These are phyloP conservation scores for Hypercompe scribonia DNA, from an alignment of 2,888 invertebrate species.

Conservation along the genomic window DNA sequence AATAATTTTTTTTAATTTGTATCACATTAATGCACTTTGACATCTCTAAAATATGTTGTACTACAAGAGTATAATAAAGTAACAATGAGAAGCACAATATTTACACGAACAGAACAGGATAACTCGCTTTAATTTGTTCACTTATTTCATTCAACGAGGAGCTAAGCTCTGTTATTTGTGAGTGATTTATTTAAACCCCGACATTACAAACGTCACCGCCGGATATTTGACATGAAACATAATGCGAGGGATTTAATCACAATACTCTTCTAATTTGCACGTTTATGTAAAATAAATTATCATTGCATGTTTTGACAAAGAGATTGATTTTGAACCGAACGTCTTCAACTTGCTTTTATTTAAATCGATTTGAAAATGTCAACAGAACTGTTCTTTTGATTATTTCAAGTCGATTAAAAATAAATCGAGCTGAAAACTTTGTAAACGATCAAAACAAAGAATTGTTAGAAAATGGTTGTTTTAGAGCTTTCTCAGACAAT, in stretches of 20 bases:
- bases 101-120: slow-evolving; percentile 35
- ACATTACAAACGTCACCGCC: slow-evolving; percentile 45
- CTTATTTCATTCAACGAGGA: slow-evolving; percentile 50
- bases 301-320: neutral
- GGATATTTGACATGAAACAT: slow-evolving; percentile 47
- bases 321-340: neutral
- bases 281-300: neutral
- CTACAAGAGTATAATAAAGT: neutral
- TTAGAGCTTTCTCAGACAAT: slow-evolving; percentile 37
- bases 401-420: slow-evolving; percentile 2
- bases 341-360: neutral
- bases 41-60: neutral
- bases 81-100: slow-evolving; percentile 3
- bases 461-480: slow-evolving; percentile 18
- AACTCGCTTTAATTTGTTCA: slow-evolving; percentile 57
- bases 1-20: neutral
- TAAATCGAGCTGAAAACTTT: neutral
- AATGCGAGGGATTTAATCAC: slow-evolving; percentile 50
- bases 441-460: neutral
- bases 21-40: neutral
- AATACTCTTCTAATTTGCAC: slow-evolving; percentile 26
- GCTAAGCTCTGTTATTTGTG: slow-evolving; percentile 47
- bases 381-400: neutral
- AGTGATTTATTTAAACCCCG: slow-evolving; percentile 55
- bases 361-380: neutral